Conservation (phyloP, 37 sponge, comb jelly and placozoan species). For the Theonella swinhoei region DNA sequence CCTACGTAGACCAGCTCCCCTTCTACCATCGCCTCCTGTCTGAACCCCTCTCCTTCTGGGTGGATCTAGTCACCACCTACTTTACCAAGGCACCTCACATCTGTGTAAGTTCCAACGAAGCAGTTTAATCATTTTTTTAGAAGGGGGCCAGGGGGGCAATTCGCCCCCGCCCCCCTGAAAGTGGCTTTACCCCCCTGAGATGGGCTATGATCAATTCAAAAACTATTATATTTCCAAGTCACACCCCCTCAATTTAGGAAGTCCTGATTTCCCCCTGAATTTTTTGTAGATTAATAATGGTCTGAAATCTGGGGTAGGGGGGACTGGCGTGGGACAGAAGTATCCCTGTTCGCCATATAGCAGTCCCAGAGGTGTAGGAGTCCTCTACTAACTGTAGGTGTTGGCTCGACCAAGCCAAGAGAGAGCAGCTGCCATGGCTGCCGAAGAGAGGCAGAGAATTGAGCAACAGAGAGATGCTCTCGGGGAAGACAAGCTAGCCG, state of each 20-base stretch:
- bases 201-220: too few relatives aligned
- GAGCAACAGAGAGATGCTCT: slow-evolving; percentile 43
- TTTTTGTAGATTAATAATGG: too few relatives aligned
- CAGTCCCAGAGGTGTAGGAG: too few relatives aligned
- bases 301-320: too few relatives aligned
- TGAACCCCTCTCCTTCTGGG: slow-evolving; percentile 75
- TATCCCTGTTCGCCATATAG: not conserved
- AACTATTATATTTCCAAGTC: too few relatives aligned
- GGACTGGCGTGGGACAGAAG: not conserved
- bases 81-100: slow-evolving; percentile 70
- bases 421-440: slow-evolving; percentile 55
- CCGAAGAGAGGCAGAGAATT: slow-evolving; percentile 77
- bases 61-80: slow-evolving; percentile 58
- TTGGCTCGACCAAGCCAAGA: slow-evolving; percentile 79
- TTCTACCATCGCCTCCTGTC: slow-evolving; percentile 42
- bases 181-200: too few relatives aligned
- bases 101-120: slow-evolving; percentile 67
- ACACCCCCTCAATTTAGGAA: too few relatives aligned
- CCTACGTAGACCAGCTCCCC: slow-evolving; percentile 46
- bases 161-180: too few relatives aligned
- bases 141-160: too few relatives aligned
- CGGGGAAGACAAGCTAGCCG: slow-evolving; percentile 76
- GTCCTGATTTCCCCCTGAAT: too few relatives aligned
- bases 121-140: too few relatives aligned
- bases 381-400: too few relatives aligned